These are phyloP conservation scores for Ochropacha duplaris DNA, from an alignment of 2,888 invertebrate genomes.

Conservation along the genomic window DNA sequence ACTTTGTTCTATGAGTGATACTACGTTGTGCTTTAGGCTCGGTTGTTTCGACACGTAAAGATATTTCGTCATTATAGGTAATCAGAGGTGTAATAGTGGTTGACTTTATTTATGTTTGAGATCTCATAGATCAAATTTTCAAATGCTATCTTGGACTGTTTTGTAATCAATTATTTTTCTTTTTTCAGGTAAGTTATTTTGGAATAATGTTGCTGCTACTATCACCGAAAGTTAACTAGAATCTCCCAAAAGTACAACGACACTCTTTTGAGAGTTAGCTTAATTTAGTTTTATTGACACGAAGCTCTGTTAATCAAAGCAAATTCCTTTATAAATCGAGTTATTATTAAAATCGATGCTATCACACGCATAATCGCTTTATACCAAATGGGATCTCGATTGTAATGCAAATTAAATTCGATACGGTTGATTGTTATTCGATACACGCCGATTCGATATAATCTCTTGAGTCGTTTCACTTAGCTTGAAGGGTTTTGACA, in stretches of 20 bases:
- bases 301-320: background rate
- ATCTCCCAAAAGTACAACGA: background rate
- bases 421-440: background rate
- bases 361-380: background rate
- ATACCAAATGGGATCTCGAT: background rate
- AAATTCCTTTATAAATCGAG: background rate
- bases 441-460: conserved; percentile 1
- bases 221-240: too few species aligned
- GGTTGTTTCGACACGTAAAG: too few species aligned
- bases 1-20: too few species aligned
- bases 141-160: background rate
- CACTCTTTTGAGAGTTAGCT: background rate
- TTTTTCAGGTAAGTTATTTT: background rate
- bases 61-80: too few species aligned
- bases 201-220: background rate
- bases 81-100: too few species aligned
- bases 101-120: too few species aligned
- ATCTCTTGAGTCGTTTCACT: background rate
- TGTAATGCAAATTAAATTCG: background rate
- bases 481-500: background rate
- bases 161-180: background rate
- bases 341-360: background rate
- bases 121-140: background rate
- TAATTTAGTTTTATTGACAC: background rate
- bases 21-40: too few species aligned